Evolutionary conservation across 2,113 vertebrate species (phyloP).

Genomic region (Heteronetta atricapilla): DNA sequence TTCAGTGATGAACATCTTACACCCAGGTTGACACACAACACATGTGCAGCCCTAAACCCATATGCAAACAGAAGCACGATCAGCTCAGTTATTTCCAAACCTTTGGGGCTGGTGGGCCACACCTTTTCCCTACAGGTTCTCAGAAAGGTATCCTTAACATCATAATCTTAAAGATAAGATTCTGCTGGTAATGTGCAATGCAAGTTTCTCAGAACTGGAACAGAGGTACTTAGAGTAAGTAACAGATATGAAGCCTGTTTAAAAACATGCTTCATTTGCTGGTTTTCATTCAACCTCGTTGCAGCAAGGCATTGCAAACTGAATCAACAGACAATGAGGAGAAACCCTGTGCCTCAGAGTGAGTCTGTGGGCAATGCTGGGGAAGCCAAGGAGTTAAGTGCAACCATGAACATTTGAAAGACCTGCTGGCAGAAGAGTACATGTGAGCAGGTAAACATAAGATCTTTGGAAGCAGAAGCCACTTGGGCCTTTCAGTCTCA

Average conservation of each 20-base stretch:
- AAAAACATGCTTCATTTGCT: neutral
- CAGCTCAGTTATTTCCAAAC: neutral
- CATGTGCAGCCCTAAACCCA: neutral
- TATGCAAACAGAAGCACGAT: neutral
- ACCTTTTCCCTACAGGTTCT: neutral
- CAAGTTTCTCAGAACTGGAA: neutral
- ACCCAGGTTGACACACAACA: neutral
- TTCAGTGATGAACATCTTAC: neutral
- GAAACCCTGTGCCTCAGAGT: neutral
- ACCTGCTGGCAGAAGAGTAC: neutral
- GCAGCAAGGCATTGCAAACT: neutral
- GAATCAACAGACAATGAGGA: neutral
- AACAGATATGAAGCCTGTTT: neutral
- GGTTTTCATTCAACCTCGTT: neutral
- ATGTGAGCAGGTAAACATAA: neutral
- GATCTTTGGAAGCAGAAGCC: neutral
- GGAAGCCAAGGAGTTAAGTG: neutral
- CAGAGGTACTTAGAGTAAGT: neutral
- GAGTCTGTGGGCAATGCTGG: no score
- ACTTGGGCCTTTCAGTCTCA: neutral
- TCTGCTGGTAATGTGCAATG: neutral
- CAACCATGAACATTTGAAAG: neutral
- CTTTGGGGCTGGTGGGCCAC: neutral
- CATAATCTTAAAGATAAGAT: neutral
- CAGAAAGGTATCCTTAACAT: neutral